Evolutionary conservation across 2,888 invertebrate genomes (phyloP).

Genomic region (Drosophila barbarae): DNA sequence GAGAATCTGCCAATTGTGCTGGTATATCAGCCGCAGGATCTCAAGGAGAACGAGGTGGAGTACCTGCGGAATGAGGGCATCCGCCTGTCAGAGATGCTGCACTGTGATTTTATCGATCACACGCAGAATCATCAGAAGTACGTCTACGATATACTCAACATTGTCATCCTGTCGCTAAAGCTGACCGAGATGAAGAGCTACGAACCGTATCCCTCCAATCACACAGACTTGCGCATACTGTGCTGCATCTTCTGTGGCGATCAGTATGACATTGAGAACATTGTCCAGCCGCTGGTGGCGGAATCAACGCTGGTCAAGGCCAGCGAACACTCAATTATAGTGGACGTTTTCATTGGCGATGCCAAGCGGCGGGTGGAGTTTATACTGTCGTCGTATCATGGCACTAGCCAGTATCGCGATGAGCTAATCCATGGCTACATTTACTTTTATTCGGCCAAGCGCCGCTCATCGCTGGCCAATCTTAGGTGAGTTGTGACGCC

Average conservation of each 20-base stretch:
- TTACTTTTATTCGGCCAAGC: conserved; percentile 95
- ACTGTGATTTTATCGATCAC: conserved; percentile 80
- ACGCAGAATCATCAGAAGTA: conserved; percentile 80
- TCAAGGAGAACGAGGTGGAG: conserved; percentile 91
- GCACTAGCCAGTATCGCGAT: conserved; percentile 94
- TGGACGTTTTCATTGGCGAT: conserved; percentile 95
- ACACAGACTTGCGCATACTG: conserved; percentile 85
- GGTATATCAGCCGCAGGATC: conserved; percentile 91
- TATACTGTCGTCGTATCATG: conserved; percentile 96
- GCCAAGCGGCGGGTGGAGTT: conserved; percentile 93
- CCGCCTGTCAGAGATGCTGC: conserved; percentile 90
- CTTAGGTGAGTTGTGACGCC: conserved; percentile 84
- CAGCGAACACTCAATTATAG: conserved; percentile 89
- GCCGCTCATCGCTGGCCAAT: conserved; percentile 95
- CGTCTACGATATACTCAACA: conserved; percentile 79
- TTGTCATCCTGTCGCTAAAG: conserved; percentile 79
- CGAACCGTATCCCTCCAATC: conserved; percentile 78
- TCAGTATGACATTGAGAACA: conserved; percentile 93
- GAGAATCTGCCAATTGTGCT: conserved; percentile 93
- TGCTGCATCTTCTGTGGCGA: conserved; percentile 99
- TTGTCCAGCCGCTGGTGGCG: conserved; percentile 91
- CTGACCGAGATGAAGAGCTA: conserved; percentile 79
- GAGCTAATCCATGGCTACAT: conserved; percentile 97
- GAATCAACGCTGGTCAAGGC: conserved; percentile 86
- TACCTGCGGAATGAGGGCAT: conserved; percentile 93